A percentile compares a stretch with the other conserved stretches of the same genome.
Conservation (phyloP, 2,797 vertebrate species). For the Morelia viridis region DNA sequence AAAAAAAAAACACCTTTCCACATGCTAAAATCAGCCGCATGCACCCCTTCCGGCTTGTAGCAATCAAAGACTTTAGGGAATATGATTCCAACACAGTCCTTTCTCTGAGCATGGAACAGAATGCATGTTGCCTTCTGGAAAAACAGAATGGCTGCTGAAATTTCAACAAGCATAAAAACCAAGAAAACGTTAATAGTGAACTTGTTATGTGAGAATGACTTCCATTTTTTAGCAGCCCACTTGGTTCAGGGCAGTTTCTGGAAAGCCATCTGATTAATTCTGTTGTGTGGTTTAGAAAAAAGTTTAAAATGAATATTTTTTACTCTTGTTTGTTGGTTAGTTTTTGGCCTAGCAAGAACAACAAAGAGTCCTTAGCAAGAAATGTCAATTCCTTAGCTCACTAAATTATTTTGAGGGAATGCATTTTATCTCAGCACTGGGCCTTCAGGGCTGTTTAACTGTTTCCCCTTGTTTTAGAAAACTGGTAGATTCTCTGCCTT, state of each 20-base stretch:
- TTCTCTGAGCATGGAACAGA: not conserved
- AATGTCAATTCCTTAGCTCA: conserved; percentile 64
- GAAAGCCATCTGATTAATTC: conserved; percentile 48
- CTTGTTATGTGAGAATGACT: conserved; percentile 30
- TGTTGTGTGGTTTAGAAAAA: conserved; percentile 55
- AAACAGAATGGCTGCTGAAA: not conserved
- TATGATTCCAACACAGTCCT: not conserved
- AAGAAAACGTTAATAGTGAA: not conserved
- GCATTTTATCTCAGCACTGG: conserved; percentile 51
- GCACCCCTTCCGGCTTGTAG: not conserved
- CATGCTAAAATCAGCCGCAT: not conserved
- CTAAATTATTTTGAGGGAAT: conserved; percentile 71
- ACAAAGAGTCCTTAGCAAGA: conserved; percentile 54
- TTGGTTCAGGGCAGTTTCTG: conserved; percentile 46
- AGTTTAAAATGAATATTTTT: conserved; percentile 14
- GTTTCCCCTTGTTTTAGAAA: conserved; percentile 39
- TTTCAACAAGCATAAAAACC: not conserved
- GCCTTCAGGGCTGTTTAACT: conserved; percentile 57
- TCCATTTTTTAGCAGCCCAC: conserved; percentile 16
- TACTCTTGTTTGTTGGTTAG: not conserved
- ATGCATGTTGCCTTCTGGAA: not conserved
- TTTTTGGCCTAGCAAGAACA: conserved; percentile 67
- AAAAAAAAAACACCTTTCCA: not conserved
- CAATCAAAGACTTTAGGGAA: not conserved
- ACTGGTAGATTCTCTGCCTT: conserved; percentile 43